Percentiles rank a stretch among this genome's conserved stretches.
Evolutionary conservation across 2,888 invertebrate genomes (phyloP).

Genomic region (Portevinia maculata): DNA sequence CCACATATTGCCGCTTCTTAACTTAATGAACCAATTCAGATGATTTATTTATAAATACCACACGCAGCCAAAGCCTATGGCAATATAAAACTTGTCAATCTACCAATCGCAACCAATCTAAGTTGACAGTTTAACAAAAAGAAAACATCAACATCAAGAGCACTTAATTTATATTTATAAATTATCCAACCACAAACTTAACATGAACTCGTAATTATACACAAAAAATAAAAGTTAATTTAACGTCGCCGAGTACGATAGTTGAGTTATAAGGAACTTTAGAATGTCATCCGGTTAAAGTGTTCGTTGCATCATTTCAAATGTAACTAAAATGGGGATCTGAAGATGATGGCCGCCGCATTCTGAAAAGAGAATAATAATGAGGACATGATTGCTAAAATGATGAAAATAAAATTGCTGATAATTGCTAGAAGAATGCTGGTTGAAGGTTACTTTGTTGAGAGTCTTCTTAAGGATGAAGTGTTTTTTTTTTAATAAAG

Average conservation of each 20-base stretch:
- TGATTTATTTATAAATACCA: neutral
- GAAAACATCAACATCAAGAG: slow-evolving; percentile 1
- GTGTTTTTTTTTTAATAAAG: neutral
- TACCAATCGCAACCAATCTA: neutral
- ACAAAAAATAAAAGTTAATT: slow-evolving; percentile 7
- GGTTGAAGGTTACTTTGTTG: slow-evolving; percentile 6
- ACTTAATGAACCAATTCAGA: neutral
- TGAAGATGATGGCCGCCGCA: slow-evolving; percentile 13
- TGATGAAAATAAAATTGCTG: slow-evolving; percentile 66
- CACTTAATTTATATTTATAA: slow-evolving; percentile 49
- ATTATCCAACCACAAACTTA: slow-evolving; percentile 8
- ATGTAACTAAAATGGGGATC: slow-evolving; percentile 50
- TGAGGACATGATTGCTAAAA: slow-evolving; percentile 65
- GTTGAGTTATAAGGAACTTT: slow-evolving; percentile 36
- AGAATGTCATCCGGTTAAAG: slow-evolving; percentile 66
- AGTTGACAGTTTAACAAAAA: slow-evolving; percentile 18
- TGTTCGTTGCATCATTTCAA: slow-evolving; percentile 63
- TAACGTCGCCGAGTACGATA: slow-evolving; percentile 48
- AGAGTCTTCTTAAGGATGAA: neutral
- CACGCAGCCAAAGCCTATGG: neutral
- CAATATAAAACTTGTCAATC: neutral
- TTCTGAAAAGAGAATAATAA: neutral
- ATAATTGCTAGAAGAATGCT: slow-evolving; percentile 54
- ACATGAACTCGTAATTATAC: slow-evolving; percentile 30
- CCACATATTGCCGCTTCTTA: too few relatives aligned